Evolutionary conservation across 2,888 invertebrate species (phyloP).

Genomic region (Actias luna): DNA sequence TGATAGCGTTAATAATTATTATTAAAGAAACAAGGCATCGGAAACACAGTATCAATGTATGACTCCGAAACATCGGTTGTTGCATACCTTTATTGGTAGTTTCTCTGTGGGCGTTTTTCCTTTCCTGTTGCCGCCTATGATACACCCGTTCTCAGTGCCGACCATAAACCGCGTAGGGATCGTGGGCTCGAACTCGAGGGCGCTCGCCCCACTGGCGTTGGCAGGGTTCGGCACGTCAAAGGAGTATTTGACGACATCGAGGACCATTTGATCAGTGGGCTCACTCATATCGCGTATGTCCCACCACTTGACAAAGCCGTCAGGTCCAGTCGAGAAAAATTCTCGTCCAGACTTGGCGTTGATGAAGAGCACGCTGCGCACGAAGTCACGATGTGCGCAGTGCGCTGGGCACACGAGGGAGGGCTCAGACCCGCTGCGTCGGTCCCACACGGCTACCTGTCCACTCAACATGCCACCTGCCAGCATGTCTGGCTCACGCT

Average conservation of each 20-base stretch:
- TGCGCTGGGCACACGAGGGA: conserved; percentile 87
- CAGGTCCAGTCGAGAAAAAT: conserved; percentile 95
- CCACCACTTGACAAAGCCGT: conserved; percentile 94
- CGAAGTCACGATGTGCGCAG: conserved; percentile 92
- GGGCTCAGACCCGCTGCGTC: conserved; percentile 87
- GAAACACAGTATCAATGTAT: not conserved
- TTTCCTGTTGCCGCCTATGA: conserved; percentile 87
- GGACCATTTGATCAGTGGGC: conserved; percentile 84
- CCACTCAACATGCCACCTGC: conserved; percentile 87
- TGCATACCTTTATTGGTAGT: conserved; percentile 79
- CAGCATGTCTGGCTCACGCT: conserved; percentile 86
- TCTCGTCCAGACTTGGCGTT: conserved; percentile 96
- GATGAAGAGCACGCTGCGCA: conserved; percentile 92
- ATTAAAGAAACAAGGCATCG: not conserved
- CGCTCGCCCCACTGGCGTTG: conserved; percentile 81
- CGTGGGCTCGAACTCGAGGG: conserved; percentile 87
- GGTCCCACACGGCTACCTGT: conserved; percentile 88
- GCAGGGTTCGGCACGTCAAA: conserved; percentile 77
- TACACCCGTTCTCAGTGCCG: conserved; percentile 85
- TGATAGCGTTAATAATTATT: not conserved
- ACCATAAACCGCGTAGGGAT: conserved; percentile 88
- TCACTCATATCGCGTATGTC: conserved; percentile 85
- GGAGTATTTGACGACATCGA: conserved; percentile 83
- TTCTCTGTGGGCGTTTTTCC: conserved; percentile 85
- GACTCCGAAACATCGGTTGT: not conserved